Evolutionary conservation across 2,888 invertebrate genomes (phyloP).

Genomic region (Deroplatys truncata): DNA sequence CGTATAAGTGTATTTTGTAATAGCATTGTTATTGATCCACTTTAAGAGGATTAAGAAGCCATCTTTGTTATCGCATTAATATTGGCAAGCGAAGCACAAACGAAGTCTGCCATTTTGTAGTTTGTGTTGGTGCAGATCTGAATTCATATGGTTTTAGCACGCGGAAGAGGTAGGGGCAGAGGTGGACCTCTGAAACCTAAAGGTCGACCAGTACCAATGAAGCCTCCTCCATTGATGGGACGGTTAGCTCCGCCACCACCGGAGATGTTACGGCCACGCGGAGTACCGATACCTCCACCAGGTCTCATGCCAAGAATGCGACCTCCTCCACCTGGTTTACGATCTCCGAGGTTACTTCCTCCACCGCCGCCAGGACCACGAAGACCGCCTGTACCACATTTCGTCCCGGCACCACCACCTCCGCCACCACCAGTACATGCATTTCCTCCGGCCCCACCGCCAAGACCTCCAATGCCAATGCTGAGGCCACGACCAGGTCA

Average conservation of each 20-base stretch:
- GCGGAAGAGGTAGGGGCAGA: constrained; percentile 13
- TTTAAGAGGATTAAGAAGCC: neutral
- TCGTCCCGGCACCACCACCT: constrained; percentile 33
- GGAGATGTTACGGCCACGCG: constrained; percentile 15
- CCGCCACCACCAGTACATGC: constrained; percentile 25
- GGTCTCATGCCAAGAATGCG: constrained; percentile 30
- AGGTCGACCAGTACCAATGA: constrained; percentile 2
- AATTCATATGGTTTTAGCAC: constrained; percentile 18
- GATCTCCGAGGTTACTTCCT: constrained; percentile 35
- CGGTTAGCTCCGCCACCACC: constrained; percentile 13
- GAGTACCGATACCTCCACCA: constrained; percentile 19
- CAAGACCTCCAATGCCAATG: constrained; percentile 26
- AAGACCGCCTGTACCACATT: constrained; percentile 32
- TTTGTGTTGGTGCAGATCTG: neutral
- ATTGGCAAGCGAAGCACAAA: neutral
- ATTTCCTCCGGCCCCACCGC: constrained; percentile 31
- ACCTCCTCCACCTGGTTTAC: constrained; percentile 33
- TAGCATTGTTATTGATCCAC: neutral
- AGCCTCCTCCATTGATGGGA: constrained; percentile 21
- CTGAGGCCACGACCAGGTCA: constrained; percentile 15
- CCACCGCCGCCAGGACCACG: constrained; percentile 31
- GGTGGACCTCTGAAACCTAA: neutral
- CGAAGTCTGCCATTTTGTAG: neutral
- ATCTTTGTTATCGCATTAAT: neutral
- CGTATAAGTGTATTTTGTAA: neutral